phyloP scores from a whole-genome alignment of 2,797 vertebrate genomes.

The Cheracebus regulus region DNA sequence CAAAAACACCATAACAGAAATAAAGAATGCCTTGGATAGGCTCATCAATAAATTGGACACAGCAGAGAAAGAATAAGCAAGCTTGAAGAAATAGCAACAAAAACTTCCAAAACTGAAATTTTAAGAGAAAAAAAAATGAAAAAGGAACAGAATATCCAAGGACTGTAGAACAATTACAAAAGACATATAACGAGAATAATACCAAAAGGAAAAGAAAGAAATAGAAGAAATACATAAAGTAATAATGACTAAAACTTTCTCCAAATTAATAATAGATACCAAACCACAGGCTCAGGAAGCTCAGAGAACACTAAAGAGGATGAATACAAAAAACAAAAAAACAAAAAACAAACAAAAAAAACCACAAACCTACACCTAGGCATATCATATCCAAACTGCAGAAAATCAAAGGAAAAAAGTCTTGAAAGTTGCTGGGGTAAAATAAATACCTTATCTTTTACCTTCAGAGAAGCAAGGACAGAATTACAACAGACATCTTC shows the following conservation, averaged over 20 bases:
- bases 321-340: neutral
- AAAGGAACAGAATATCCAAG: neutral
- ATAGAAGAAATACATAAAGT: constrained; percentile 1
- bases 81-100: neutral
- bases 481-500: neutral
- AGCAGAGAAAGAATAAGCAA: neutral
- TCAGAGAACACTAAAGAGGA: neutral
- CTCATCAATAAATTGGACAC: neutral
- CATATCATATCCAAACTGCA: neutral
- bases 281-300: constrained; percentile 34
- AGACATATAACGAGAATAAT: neutral
- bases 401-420: constrained; percentile 34
- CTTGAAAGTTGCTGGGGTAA: neutral
- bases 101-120: constrained; percentile 41
- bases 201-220: neutral
- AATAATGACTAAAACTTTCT: neutral
- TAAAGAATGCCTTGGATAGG: neutral
- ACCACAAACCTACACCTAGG: neutral
- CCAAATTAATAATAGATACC: neutral
- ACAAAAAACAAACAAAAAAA: neutral
- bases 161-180: neutral
- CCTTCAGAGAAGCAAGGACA: neutral
- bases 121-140: constrained; percentile 13
- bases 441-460: neutral
- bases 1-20: neutral